phyloP scores from a whole-genome alignment of 2,888 invertebrate species.

The Oligia strigilis region DNA sequence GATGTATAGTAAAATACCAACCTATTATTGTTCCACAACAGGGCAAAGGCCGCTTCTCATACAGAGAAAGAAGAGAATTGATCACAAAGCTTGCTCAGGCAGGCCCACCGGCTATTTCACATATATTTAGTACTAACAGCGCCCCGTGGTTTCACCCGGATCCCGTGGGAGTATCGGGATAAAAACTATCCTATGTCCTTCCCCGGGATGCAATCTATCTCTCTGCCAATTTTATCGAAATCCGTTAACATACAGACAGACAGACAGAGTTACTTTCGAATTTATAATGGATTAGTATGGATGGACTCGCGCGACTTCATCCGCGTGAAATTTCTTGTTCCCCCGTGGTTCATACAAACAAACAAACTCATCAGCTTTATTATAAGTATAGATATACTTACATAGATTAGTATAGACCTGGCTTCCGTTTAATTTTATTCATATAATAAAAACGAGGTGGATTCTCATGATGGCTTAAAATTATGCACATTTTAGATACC shows the following conservation, averaged over 20 bases:
- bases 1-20: background rate
- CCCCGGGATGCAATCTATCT: too few relatives aligned
- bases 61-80: background rate
- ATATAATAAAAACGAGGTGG: background rate
- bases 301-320: too few relatives aligned
- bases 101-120: background rate
- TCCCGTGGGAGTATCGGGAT: too few relatives aligned
- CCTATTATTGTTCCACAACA: background rate
- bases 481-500: background rate
- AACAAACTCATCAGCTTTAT: background rate
- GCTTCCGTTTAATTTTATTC: background rate
- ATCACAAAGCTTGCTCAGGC: too few relatives aligned
- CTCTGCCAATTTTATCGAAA: too few relatives aligned
- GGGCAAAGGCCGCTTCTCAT: background rate
- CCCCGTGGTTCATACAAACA: background rate
- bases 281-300: too few relatives aligned
- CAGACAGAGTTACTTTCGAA: too few relatives aligned
- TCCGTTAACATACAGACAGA: too few relatives aligned
- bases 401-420: background rate
- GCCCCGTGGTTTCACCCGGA: too few relatives aligned
- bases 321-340: too few relatives aligned
- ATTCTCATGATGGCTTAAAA: slow-evolving; percentile 5
- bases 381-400: background rate
- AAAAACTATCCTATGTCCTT: too few relatives aligned
- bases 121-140: background rate